A percentile compares a stretch with the other conserved stretches of the same genome.
phyloP scores from a whole-genome alignment of 2,888 invertebrate genomes.

The Syrphus vitripennis region DNA sequence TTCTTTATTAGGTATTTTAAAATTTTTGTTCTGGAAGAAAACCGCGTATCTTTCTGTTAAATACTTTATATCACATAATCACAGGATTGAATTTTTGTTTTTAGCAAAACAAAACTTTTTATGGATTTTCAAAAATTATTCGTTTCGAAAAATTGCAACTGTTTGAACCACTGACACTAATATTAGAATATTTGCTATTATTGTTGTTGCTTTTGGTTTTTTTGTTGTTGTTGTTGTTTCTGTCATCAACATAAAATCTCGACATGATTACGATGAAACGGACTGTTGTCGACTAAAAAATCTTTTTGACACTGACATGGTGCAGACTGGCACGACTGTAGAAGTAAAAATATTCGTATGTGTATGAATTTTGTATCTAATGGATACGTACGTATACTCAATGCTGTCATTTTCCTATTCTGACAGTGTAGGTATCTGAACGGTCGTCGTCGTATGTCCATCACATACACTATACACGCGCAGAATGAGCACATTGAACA shows the following conservation, averaged over 20 bases:
- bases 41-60: slow-evolving; percentile 1
- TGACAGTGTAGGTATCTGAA: slow-evolving; percentile 8
- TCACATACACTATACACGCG: slow-evolving; percentile 8
- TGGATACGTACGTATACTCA: slow-evolving; percentile 26
- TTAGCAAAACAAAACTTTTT: slow-evolving; percentile 1
- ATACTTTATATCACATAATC: slow-evolving; percentile 43
- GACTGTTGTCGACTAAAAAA: slow-evolving; percentile 81
- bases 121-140: slow-evolving; percentile 26
- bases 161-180: slow-evolving; percentile 62
- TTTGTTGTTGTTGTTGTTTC: slow-evolving; percentile 61
- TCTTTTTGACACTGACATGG: slow-evolving; percentile 81
- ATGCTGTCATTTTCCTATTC: slow-evolving; percentile 44
- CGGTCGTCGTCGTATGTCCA: neutral
- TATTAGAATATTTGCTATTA: slow-evolving; percentile 47
- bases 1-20: slow-evolving; percentile 1
- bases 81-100: slow-evolving; percentile 14
- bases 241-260: slow-evolving; percentile 72
- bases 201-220: slow-evolving; percentile 51
- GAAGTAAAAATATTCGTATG: slow-evolving; percentile 17
- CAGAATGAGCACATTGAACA: neutral
- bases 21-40: neutral
- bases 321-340: slow-evolving; percentile 74
- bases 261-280: slow-evolving; percentile 80
- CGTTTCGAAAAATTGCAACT: slow-evolving; percentile 34
- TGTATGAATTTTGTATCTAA: slow-evolving; percentile 35